phyloP scores from a whole-genome alignment of 2,888 invertebrate species.

The Sepiola atlantica region DNA sequence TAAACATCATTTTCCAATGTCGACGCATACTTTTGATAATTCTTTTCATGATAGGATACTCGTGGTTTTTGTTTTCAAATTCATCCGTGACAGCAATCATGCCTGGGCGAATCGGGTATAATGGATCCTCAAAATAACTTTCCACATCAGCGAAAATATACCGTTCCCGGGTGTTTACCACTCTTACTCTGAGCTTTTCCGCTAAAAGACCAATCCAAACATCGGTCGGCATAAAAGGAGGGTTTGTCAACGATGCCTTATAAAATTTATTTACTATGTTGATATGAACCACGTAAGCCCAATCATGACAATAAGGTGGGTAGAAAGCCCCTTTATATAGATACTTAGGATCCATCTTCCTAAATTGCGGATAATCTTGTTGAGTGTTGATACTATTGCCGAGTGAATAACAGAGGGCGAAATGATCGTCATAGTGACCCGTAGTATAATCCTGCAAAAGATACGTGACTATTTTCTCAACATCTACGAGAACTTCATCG shows the following conservation, averaged over 20 bases:
- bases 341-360: not conserved
- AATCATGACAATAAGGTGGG: not conserved
- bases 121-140: not conserved
- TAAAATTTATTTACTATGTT: not conserved
- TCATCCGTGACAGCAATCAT: not conserved
- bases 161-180: not conserved
- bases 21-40: not conserved
- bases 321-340: not conserved
- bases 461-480: too few relatives aligned
- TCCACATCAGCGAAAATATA: not conserved
- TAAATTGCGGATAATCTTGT: not conserved
- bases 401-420: too few relatives aligned
- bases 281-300: not conserved
- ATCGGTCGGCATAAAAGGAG: not conserved
- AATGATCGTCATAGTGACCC: too few relatives aligned
- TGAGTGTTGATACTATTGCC: too few relatives aligned
- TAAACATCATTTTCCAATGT: not conserved
- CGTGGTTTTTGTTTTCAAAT: not conserved
- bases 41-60: not conserved
- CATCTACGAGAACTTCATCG: too few relatives aligned
- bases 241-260: not conserved
- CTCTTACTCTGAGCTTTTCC: not conserved
- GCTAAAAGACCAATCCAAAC: conserved; percentile 32
- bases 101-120: not conserved
- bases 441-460: too few relatives aligned